Conservation (phyloP, 92 coral and sea anemone genomes). For the Blastomussa wellsi region DNA sequence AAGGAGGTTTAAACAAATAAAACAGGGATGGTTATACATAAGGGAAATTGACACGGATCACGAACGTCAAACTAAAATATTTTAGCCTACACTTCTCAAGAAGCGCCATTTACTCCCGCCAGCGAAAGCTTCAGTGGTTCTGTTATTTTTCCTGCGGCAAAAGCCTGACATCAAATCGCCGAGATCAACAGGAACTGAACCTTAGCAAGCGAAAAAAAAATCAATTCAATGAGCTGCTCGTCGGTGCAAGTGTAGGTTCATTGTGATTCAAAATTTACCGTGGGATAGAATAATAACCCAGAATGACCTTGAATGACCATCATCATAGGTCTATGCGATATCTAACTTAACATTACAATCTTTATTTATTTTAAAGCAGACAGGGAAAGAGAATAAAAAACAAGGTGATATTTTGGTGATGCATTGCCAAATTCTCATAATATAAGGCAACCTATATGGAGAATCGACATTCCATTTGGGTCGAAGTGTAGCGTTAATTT, state of each 20-base stretch:
- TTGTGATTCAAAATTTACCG: neutral
- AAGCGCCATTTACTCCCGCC: neutral
- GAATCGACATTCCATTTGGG: neutral
- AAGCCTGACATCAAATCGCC: neutral
- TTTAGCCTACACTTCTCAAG: neutral
- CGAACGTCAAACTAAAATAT: neutral
- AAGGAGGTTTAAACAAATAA: too few relatives aligned
- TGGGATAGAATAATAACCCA: too few relatives aligned
- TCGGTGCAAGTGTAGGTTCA: neutral
- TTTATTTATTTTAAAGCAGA: neutral
- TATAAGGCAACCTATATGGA: neutral
- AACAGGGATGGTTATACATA: too few relatives aligned
- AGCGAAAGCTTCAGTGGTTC: neutral
- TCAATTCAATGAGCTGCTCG: neutral
- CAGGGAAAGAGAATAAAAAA: neutral
- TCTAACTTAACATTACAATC: neutral
- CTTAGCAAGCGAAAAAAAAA: neutral
- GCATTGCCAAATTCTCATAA: neutral
- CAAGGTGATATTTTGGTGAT: neutral
- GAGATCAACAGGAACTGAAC: neutral
- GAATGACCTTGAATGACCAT: too few relatives aligned
- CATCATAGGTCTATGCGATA: too few relatives aligned
- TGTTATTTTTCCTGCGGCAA: neutral
- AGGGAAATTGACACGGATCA: neutral
- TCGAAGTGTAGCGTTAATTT: too few relatives aligned